phyloP scores from a whole-genome alignment of 2,888 invertebrate species.

The Eulithis testata region DNA sequence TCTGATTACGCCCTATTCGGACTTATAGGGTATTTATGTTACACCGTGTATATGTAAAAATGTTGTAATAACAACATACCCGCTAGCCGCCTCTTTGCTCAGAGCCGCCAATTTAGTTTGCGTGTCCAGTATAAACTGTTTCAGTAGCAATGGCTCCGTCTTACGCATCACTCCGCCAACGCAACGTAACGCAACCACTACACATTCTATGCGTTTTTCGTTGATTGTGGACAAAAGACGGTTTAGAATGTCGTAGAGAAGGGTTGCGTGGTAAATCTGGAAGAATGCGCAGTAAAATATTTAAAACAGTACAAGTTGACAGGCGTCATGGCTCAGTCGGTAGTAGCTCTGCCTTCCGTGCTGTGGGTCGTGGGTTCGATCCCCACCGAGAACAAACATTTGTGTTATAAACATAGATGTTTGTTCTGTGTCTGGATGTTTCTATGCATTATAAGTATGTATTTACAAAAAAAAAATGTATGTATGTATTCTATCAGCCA shows the following conservation, averaged over 20 bases:
- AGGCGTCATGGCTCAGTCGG: no score
- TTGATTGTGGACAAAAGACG: conserved; percentile 84
- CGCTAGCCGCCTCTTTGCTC: conserved; percentile 57
- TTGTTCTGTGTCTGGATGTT: no score
- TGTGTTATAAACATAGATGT: no score
- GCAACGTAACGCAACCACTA: conserved; percentile 89
- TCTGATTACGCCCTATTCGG: no score
- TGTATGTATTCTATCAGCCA: no score
- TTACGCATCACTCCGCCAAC: conserved; percentile 94
- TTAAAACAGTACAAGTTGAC: background rate
- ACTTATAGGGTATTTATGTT: no score
- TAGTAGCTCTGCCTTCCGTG: no score
- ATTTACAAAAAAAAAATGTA: no score
- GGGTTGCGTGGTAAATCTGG: conserved; percentile 90
- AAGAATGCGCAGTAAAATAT: conserved; percentile 29
- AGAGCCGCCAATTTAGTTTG: conserved; percentile 84
- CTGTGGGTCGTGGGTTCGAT: no score
- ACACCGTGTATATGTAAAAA: no score
- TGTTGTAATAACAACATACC: conserved; percentile 50
- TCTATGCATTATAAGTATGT: no score
- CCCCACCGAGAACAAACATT: no score
- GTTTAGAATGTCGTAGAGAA: conserved; percentile 92
- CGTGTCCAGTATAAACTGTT: conserved; percentile 88
- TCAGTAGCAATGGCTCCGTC: conserved; percentile 92
- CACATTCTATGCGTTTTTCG: conserved; percentile 94